Evolutionary conservation across 2,888 invertebrate genomes (phyloP).

Genomic region (Nematopogon swammerdamellus): DNA sequence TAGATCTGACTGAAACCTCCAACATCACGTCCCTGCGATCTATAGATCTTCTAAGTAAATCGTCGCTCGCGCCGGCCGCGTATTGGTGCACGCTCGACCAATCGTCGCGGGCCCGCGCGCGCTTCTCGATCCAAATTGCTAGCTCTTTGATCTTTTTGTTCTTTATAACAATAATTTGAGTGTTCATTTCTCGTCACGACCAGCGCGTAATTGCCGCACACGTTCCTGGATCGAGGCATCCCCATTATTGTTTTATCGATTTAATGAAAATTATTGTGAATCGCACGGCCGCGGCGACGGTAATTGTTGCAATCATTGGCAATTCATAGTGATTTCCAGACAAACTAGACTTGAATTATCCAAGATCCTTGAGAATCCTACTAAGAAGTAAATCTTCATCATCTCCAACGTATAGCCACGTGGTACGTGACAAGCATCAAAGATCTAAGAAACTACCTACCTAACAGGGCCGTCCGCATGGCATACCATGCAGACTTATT

Average conservation of each 20-base stretch:
- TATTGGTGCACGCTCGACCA: conserved; percentile 45
- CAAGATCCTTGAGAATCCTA: neutral
- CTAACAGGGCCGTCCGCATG: too few relatives aligned
- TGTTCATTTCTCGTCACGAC: neutral
- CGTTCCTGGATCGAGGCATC: neutral
- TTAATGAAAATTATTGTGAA: neutral
- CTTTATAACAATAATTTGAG: conserved; percentile 49
- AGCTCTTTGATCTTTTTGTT: conserved; percentile 48
- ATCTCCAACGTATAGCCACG: too few relatives aligned
- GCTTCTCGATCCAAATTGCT: conserved; percentile 21
- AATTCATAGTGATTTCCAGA: neutral
- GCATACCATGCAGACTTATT: too few relatives aligned
- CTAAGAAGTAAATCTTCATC: too few relatives aligned
- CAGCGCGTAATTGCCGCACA: neutral
- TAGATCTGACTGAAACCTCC: neutral
- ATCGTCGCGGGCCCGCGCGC: conserved; percentile 23
- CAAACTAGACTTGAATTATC: neutral
- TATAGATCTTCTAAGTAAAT: neutral
- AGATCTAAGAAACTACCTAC: too few relatives aligned
- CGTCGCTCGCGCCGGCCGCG: conserved; percentile 23
- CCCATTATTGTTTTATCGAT: neutral
- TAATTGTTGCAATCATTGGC: neutral
- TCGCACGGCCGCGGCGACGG: neutral
- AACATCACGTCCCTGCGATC: neutral
- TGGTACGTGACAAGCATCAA: too few relatives aligned